Base-by-base conservation (phyloP, 2,113 vertebrate genomes). In the Sapajus apella region DNA sequence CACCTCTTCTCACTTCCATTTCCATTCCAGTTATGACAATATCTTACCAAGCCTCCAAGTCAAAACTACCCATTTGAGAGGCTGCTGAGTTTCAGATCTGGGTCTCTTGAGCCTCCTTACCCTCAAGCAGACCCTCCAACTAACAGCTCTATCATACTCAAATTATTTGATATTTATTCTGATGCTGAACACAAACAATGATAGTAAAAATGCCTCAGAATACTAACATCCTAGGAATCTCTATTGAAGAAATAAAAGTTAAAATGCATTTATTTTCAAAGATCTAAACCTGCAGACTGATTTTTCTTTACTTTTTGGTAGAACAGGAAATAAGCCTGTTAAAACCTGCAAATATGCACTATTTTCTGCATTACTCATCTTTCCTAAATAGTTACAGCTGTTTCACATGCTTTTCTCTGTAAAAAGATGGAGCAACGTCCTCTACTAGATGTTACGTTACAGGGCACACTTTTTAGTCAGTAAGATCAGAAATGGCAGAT, bases 311-410 rank as follows among this genome's bases (percentile, higher is more conserved):
- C 5, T 90, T 89, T 92, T 66, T 82, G n/a, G 23, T 72, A 64
- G 30, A 90, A 94, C 88, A 77, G 47, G 87, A 95, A 96, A 84
- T 18, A 80, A 87, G 76, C 55, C 52, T 92, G 66, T 96, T 92
- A 91, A 97, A 96, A 97, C 70, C 88, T 95, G 85, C n/a, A 80
- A 84, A 96, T 61, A 93, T 70, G 85, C 64, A 93, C 91, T 82
- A 50, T 89, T 96, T 97, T 95, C 93, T 96, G 58, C 47, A 93
- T 97, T 93, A 91, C 93, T 94, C 91, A 96, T 84, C 76, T 87
- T 87, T 92, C 80, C 84, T 94, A 95, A 97, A 83, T 84, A 97
- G 81, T 81, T 96, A 73, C 89, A 96, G 90, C 75, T 97, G 89
- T 86, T 95, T 83, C 1, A 3, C 64, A 81, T 50, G 43, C 58